A percentile compares a stretch with the other conserved stretches of the same genome.
These are phyloP conservation scores for Lasiommata megera DNA, from an alignment of 2,888 invertebrate genomes.

Conservation along the genomic window DNA sequence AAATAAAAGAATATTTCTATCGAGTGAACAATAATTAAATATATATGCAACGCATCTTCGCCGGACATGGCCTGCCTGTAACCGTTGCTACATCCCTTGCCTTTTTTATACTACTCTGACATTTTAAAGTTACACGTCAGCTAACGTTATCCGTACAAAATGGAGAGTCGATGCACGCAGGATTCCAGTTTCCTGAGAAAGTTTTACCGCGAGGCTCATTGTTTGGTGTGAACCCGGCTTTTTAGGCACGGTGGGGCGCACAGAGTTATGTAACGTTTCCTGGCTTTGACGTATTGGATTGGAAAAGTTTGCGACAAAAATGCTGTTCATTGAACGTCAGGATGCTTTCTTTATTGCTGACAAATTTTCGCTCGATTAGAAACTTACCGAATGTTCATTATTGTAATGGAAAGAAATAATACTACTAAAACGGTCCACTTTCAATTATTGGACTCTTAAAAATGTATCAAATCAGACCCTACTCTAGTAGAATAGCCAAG, in stretches of 20 bases:
- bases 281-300: conserved; percentile 9
- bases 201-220: not conserved
- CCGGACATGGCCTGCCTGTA: no score
- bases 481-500: no score
- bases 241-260: not conserved
- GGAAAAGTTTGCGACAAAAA: conserved; percentile 7
- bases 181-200: not conserved
- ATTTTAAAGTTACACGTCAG: no score
- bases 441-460: no score
- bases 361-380: not conserved
- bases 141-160: not conserved
- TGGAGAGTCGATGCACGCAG: not conserved
- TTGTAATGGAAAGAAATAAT: no score
- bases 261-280: not conserved
- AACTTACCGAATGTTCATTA: not conserved
- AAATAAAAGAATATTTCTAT: no score
- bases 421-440: no score
- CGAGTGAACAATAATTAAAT: no score
- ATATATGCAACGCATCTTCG: no score
- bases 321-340: not conserved
- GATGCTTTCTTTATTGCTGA: not conserved
- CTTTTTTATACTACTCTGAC: no score
- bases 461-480: no score
- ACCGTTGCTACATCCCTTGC: no score
- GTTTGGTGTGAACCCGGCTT: not conserved